These are phyloP conservation scores for Gymnothorax javanicus DNA, from an alignment of 2,797 vertebrate genomes.

Conservation along the genomic window DNA sequence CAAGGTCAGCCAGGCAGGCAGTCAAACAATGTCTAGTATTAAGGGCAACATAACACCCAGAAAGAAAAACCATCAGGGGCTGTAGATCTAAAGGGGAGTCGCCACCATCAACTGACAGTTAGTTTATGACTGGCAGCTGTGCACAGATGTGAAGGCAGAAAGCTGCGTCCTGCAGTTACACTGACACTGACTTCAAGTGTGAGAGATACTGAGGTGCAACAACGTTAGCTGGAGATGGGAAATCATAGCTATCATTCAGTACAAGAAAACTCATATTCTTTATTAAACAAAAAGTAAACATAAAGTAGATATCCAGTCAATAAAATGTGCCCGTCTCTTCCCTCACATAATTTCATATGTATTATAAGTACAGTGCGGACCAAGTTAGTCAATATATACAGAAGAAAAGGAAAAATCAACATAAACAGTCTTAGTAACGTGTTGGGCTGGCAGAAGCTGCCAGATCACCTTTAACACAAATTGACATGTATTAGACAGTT, in stretches of 20 bases:
- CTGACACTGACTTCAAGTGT: neutral
- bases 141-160: neutral
- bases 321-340: neutral
- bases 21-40: neutral
- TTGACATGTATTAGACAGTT: too few relatives aligned
- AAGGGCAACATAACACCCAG: neutral
- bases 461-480: too few relatives aligned
- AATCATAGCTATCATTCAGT: neutral
- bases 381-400: too few relatives aligned
- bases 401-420: too few relatives aligned
- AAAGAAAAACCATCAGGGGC: neutral
- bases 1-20: neutral
- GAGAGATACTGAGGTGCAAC: too few relatives aligned
- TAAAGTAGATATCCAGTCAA: neutral
- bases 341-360: neutral
- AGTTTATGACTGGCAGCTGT: conserved; percentile 10
- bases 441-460: too few relatives aligned
- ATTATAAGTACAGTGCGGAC: too few relatives aligned
- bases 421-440: too few relatives aligned
- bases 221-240: neutral
- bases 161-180: neutral
- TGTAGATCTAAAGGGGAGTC: neutral
- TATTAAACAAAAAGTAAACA: neutral
- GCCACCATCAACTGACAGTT: neutral
- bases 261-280: neutral